Base-by-base conservation (phyloP, 2,888 invertebrate genomes). In the Hypercompe scribonia region DNA sequence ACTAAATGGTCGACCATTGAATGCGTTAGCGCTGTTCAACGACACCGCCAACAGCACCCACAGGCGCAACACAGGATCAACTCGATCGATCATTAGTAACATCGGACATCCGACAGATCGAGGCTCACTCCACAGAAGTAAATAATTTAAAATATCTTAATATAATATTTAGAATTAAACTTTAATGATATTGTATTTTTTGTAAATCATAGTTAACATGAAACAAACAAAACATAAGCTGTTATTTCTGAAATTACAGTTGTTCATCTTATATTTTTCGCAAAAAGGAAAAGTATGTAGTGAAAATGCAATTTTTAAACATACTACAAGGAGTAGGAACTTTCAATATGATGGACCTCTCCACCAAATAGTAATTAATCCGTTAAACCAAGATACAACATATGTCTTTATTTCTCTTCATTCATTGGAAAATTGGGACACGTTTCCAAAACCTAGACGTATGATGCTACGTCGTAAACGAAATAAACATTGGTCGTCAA, bases 241-340 rank as follows among this genome's bases (percentile, higher is more conserved):
- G 3, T 34, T 8, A 36, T 0, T 65, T 21, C 10, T 18, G 4
- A 28, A 31, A 10, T 68, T 54, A n/a, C 68, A 68, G 68, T 21
- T 68, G 5, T 3, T n/a, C 34, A 34, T 68, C 42, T 34, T 28
- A 39, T 68, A 3, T 24, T 8, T 68, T 24, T 28, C 54, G 24
- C 34, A 68, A 54, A 54, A 8, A 68, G 54, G 42, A 36, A 68
- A 33, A 34, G 24, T 68, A 36, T 54, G 10, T 68, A 36, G 36
- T 33, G 13, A 34, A 33, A 54, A 4, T 11, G 15, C 10, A 28
- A 33, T 68, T 54, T 42, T 21, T 65, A 13, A 42, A 28, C 18
- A 28, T 42, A 1, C 39, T 42, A 21, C 7, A 18, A 8, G 15
- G 13, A 39, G 42, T 7, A 46, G 8, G 0, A 46, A 67, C 21